These are phyloP conservation scores for Hybognathus amarus DNA, from an alignment of 2,797 vertebrate genomes.

Conservation along the genomic window DNA sequence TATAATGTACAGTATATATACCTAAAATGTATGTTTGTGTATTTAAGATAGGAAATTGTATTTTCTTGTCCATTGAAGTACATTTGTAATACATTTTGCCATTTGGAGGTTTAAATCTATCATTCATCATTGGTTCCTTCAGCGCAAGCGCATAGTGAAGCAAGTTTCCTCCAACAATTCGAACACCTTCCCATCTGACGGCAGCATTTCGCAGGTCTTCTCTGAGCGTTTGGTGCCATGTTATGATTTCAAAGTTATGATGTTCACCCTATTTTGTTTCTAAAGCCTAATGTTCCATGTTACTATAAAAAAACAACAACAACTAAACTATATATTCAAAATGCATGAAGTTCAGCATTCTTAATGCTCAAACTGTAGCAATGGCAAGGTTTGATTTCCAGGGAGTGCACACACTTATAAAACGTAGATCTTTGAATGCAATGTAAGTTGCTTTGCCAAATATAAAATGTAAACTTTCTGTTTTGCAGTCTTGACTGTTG, in stretches of 20 bases:
- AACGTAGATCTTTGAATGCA: not conserved
- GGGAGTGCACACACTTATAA: not conserved
- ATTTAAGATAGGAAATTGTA: not conserved
- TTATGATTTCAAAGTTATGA: too few relatives aligned
- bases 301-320: not conserved
- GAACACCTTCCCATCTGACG: not conserved
- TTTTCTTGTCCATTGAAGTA: not conserved
- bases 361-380: not conserved
- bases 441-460: not conserved
- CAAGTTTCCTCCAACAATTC: not conserved
- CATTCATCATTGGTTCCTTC: not conserved
- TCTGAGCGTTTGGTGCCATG: not conserved
- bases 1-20: not conserved
- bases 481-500: conserved; percentile 11
- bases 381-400: too few relatives aligned
- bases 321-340: not conserved
- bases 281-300: not conserved
- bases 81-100: not conserved
- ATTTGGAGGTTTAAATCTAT: not conserved
- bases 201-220: too few relatives aligned
- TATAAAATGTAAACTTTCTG: not conserved
- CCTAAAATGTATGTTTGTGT: not conserved
- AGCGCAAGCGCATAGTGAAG: not conserved
- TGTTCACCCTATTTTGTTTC: not conserved
- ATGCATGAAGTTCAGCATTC: not conserved